These are phyloP conservation scores for Ophioninae sp. DNA, from an alignment of 2,888 invertebrate genomes.

Conservation along the genomic window DNA sequence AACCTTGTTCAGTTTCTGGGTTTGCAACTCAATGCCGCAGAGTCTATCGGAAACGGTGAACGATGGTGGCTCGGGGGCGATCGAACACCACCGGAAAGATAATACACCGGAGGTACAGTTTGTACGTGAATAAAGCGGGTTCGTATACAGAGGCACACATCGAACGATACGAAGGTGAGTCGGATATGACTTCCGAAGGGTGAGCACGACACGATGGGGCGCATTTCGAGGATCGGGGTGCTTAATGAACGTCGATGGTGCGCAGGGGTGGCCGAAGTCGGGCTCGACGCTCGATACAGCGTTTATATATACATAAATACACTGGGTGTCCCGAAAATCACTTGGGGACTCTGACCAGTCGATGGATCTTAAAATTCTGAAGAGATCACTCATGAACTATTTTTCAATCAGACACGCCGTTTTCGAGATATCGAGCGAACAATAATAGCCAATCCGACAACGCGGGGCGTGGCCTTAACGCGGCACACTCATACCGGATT, in stretches of 20 bases:
- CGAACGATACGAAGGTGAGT: constrained; percentile 42
- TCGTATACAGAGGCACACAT: constrained; percentile 7
- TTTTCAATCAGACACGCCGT: background rate
- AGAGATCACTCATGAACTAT: background rate
- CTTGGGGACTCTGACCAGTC: background rate
- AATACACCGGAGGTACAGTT: constrained; percentile 6
- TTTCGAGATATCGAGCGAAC: background rate
- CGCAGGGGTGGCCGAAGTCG: constrained; percentile 54
- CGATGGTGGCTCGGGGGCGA: constrained; percentile 19
- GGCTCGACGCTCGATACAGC: constrained; percentile 34
- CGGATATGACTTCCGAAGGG: constrained; percentile 17
- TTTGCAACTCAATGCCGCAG: constrained; percentile 34
- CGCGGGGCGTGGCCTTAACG: background rate
- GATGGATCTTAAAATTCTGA: background rate
- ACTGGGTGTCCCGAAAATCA: background rate
- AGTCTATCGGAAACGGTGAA: constrained; percentile 4
- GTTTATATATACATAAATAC: constrained; percentile 31
- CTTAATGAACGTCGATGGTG: constrained; percentile 66
- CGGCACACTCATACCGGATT: background rate
- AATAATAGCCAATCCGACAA: background rate
- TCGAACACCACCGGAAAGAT: constrained; percentile 31
- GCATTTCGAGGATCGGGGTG: constrained; percentile 57
- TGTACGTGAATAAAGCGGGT: background rate
- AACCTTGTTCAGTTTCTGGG: constrained; percentile 13
- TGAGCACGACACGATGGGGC: constrained; percentile 23